Evolutionary conservation across 2,797 vertebrate genomes (phyloP), one percentile per base, ranked within the genome.

Genomic region (Dendrocincla tyrannina): DNA sequence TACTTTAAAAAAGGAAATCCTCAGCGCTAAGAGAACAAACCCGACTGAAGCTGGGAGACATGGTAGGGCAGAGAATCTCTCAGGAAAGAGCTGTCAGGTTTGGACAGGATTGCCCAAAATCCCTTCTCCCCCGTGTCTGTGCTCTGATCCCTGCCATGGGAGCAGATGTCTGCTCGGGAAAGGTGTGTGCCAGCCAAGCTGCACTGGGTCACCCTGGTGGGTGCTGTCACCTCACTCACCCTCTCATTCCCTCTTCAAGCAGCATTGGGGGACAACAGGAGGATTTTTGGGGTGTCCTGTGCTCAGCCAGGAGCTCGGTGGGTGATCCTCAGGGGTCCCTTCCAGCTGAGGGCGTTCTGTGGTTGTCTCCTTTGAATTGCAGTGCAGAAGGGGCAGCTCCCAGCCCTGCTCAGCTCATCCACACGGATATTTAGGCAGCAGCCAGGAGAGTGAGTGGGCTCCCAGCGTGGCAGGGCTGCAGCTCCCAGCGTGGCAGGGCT

Each of bases 121-220:
- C 5, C 16, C 0, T 75, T 66, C 14, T 85, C 12, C 23, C 46
- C 17, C 0, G 0, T 5, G 30, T 16, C 13, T 37, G 42, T 19
- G 56, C 11, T 32, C 42, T 7, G 25, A 18, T 66, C 66, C n/a
- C 64, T 27, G 73, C 50, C 7, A 0, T 17, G 6, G 39, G 69
- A 76, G 47, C 69, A 22, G 74, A 2, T 27, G 33, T 10, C 19
- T 9, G 0, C 22, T 32, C 16, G 13, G 85, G 56, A 42, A 7
- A 4, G 85, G 23, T 4, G 67, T 44, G 23, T 39, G 11, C 0
- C 47, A 86, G 78, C 49, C 16, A 7, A 5, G 41, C 63, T n/a
- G 73, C 22, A 4, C 30, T 2, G 33, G 76, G 25, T 49, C 25
- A 0, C 25, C 1, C 53, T 1, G 10, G 1, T 8, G 39, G 55